These are phyloP conservation scores for Leuctra nigra DNA, from an alignment of 2,888 invertebrate genomes.

Conservation along the genomic window DNA sequence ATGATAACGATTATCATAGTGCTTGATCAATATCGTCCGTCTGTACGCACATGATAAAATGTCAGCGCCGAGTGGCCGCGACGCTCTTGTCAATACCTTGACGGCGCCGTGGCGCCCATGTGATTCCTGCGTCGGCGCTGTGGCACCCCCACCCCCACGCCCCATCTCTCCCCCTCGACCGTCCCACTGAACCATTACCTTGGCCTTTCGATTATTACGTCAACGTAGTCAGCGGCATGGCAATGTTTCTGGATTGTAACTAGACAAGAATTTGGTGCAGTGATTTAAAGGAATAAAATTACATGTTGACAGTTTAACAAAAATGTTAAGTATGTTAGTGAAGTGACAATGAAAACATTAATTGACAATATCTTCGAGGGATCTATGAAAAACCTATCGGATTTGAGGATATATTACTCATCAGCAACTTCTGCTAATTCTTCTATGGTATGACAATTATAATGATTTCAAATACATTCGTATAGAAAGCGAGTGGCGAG, in stretches of 20 bases:
- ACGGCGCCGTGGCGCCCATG: slow-evolving; percentile 1
- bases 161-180: background rate
- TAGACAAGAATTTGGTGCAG: background rate
- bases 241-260: background rate
- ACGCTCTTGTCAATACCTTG: background rate
- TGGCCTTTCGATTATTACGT: slow-evolving; percentile 9
- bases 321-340: too few relatives aligned
- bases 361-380: slow-evolving; percentile 32
- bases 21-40: too few relatives aligned
- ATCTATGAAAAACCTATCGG: slow-evolving; percentile 20
- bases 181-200: slow-evolving; percentile 1
- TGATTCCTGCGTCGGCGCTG: background rate
- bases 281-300: background rate
- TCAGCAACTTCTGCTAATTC: background rate
- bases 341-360: slow-evolving; percentile 31
- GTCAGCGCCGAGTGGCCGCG: background rate
- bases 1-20: too few relatives aligned
- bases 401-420: slow-evolving; percentile 21
- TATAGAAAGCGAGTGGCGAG: background rate
- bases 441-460: background rate
- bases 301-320: background rate
- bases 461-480: too few relatives aligned
- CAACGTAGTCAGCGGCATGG: background rate
- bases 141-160: background rate
- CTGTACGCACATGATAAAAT: too few relatives aligned